Evolutionary conservation across 2,797 vertebrate genomes (phyloP), one percentile per base, ranked within the genome.

Genomic region (Gymnoscopelus braueri): DNA sequence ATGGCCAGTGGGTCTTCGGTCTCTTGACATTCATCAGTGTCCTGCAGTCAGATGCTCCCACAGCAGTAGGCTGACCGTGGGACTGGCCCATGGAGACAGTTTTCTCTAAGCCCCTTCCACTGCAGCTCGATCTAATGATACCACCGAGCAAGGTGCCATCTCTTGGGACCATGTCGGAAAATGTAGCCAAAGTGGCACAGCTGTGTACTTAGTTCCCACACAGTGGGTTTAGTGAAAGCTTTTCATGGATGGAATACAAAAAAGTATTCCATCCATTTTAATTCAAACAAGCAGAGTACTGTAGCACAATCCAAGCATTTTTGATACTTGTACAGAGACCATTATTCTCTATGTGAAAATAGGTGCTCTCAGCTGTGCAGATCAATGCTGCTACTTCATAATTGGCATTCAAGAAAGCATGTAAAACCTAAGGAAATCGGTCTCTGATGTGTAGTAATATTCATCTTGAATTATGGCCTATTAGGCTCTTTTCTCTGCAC

Each of bases 21-120:
- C 87, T 83, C 84, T 81, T 84, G 82, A 87, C 87, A 91, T 93
- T 77, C 75, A 92, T 94, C 90, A 91, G 79, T 86, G 89, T 89
- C 89, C 86, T 74, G 74, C 89, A 85, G 89, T 90, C 88, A 89
- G 83, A 86, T 87, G 87, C 81, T 86, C 83, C 79, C 84, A 72
- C 84, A 79, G 72, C 83, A 74, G 77, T 76, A 74, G 65, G 79
- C 82, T 81, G 81, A 88, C 84, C 88, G 83, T 64, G 69, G 67
- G 78, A 72, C 49, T 51, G 62, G 78, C 82, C 86, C 85, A 70
- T 19, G 75, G 78, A 72, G 71, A 82, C 72, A 29, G 26, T 13
- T 6, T 32, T 63, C 68, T 75, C 71, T 61, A 57, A 61, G 63
- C 63, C 69, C 64, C 65, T 57, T 74, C 74, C 55, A 52, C 55